A percentile compares a stretch with the other conserved stretches of the same genome.
Conservation (phyloP, 2,888 invertebrate genomes). For the Osedax frankpressi region DNA sequence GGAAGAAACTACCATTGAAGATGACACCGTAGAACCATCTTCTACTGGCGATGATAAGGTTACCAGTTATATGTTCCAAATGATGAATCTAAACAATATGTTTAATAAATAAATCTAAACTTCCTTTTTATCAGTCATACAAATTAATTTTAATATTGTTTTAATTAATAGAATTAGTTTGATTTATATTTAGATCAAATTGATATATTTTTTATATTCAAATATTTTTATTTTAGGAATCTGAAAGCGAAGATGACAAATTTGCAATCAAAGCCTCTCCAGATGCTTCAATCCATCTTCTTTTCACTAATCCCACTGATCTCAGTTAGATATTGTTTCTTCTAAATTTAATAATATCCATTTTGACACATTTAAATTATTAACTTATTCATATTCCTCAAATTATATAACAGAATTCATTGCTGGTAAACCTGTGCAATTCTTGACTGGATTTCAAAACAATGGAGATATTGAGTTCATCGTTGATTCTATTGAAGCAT, state of each 20-base stretch:
- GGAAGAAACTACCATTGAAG: background rate
- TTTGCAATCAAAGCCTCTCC: constrained; percentile 58
- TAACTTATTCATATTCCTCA: no score
- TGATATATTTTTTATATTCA: no score
- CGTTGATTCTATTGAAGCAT: constrained; percentile 84
- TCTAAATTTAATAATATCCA: background rate
- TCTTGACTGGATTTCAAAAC: constrained; percentile 89
- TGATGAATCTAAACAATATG: no score
- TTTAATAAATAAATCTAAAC: no score
- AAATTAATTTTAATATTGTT: no score
- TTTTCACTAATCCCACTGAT: constrained; percentile 56
- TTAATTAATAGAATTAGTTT: no score
- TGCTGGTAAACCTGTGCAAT: constrained; percentile 80
- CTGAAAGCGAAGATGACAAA: constrained; percentile 44
- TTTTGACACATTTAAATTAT: background rate
- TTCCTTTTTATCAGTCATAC: no score
- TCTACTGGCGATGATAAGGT: background rate
- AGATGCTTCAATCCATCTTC: constrained; percentile 75
- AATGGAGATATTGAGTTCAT: constrained; percentile 74
- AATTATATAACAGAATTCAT: constrained; percentile 58
- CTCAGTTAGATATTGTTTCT: constrained; percentile 17
- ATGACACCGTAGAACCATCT: background rate
- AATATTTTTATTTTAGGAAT: constrained; percentile 6
- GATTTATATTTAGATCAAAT: no score
- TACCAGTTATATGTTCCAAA: no score